Conservation (phyloP, 53 echinoderm and acorn worm genomes). For the Hippasteria phrygiana region DNA sequence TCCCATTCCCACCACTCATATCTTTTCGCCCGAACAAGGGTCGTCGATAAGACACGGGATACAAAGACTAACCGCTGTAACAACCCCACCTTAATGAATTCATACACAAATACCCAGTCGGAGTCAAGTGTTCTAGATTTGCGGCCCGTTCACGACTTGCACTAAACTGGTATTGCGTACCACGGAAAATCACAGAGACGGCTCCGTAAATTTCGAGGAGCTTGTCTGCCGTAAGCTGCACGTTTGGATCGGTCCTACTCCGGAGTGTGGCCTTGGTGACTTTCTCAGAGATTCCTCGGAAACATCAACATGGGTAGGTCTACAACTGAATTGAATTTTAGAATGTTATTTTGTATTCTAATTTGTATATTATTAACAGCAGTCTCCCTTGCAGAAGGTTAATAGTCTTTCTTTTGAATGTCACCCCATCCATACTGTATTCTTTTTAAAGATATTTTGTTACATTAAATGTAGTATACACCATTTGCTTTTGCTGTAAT, state of each 20-base stretch:
- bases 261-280: neutral
- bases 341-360: no score
- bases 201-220: neutral
- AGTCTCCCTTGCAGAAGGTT: no score
- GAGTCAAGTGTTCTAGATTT: neutral
- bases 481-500: no score
- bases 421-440: no score
- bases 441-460: no score
- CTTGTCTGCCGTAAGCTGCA: neutral
- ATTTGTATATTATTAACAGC: no score
- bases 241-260: no score
- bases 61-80: neutral
- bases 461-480: no score
- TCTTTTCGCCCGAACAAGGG: neutral
- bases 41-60: neutral
- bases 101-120: neutral
- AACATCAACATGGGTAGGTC: neutral
- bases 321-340: neutral
- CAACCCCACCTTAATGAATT: neutral
- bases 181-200: neutral
- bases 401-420: no score
- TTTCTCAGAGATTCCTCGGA: neutral
- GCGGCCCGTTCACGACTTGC: no score
- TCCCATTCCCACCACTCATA: neutral
- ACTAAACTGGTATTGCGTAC: no score